Evolutionary conservation across 1,140 invertebrate genomes (phyloP).

Genomic region (Euura saliciscinereae): DNA sequence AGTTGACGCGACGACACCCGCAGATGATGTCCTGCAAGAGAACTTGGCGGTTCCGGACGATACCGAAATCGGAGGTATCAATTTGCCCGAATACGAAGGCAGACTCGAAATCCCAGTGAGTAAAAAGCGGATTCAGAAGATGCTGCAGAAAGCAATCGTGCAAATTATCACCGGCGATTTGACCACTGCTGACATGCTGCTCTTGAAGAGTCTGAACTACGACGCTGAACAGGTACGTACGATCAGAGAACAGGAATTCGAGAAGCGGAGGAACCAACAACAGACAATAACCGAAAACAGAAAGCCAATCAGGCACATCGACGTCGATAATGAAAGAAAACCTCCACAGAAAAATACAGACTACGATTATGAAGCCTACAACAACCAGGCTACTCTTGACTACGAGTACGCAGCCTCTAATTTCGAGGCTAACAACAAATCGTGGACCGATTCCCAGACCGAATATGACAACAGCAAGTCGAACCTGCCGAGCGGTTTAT

Average conservation of each 20-base stretch:
- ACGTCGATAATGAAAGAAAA: not conserved
- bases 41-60: not conserved
- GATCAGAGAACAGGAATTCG: slow-evolving; percentile 51
- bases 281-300: slow-evolving; percentile 17
- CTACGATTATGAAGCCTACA: slow-evolving; percentile 47
- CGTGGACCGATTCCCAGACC: slow-evolving; percentile 19
- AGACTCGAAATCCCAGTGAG: slow-evolving; percentile 32
- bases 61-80: not conserved
- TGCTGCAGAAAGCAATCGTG: slow-evolving; percentile 53
- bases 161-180: slow-evolving; percentile 54
- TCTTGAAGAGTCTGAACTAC: slow-evolving; percentile 55
- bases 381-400: slow-evolving; percentile 50
- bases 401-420: slow-evolving; percentile 48
- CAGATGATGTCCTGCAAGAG: not conserved
- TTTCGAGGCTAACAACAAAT: slow-evolving; percentile 18
- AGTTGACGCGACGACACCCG: not conserved
- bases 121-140: slow-evolving; percentile 46
- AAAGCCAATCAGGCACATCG: not conserved
- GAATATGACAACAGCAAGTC: slow-evolving; percentile 23
- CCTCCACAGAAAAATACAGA: slow-evolving; percentile 17
- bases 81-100: slow-evolving; percentile 17
- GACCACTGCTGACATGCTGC: slow-evolving; percentile 42
- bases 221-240: slow-evolving; percentile 46
- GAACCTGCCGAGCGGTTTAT: slow-evolving; percentile 32
- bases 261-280: slow-evolving; percentile 30